A percentile compares a stretch with the other conserved stretches of the same genome.
These are phyloP conservation scores for Euglossa dilemma DNA, from an alignment of 1,140 invertebrate genomes.

Conservation along the genomic window DNA sequence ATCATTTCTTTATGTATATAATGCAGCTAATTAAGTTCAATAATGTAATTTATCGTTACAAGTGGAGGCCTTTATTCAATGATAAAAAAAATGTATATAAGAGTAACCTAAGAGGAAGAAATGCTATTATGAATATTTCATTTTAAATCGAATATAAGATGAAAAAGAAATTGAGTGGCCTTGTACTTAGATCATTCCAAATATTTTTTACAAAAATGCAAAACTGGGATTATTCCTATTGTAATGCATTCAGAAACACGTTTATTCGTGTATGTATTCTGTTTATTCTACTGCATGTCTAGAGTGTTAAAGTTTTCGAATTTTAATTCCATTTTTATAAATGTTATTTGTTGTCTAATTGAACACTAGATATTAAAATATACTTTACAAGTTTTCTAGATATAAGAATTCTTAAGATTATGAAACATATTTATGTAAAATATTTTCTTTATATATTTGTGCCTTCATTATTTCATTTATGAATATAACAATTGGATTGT, in stretches of 20 bases:
- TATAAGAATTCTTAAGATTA: conserved; percentile 35
- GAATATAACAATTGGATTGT: conserved; percentile 27
- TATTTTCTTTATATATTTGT: conserved; percentile 44
- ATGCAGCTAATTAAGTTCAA: conserved; percentile 44
- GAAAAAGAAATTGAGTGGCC: conserved; percentile 53
- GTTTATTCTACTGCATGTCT: conserved; percentile 71
- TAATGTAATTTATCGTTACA: conserved; percentile 47
- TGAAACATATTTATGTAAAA: conserved; percentile 62
- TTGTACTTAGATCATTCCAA: conserved; percentile 65
- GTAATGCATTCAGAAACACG: conserved; percentile 48
- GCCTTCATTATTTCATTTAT: conserved; percentile 39
- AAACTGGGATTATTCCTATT: conserved; percentile 32
- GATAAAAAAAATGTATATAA: conserved; percentile 49
- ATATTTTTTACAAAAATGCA: conserved; percentile 50
- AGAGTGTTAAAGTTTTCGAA: conserved; percentile 80
- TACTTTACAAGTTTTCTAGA: conserved; percentile 49
- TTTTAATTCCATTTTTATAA: conserved; percentile 78
- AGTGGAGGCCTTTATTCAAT: conserved; percentile 26
- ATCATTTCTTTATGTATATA: conserved; percentile 54
- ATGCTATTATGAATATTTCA: conserved; percentile 41
- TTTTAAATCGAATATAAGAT: conserved; percentile 35
- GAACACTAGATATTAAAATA: conserved; percentile 68
- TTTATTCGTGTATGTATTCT: conserved; percentile 71
- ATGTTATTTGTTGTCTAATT: conserved; percentile 78
- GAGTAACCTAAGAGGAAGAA: conserved; percentile 30